Conservation (phyloP, 2,888 invertebrate species). For the Candidula unifasciata region DNA sequence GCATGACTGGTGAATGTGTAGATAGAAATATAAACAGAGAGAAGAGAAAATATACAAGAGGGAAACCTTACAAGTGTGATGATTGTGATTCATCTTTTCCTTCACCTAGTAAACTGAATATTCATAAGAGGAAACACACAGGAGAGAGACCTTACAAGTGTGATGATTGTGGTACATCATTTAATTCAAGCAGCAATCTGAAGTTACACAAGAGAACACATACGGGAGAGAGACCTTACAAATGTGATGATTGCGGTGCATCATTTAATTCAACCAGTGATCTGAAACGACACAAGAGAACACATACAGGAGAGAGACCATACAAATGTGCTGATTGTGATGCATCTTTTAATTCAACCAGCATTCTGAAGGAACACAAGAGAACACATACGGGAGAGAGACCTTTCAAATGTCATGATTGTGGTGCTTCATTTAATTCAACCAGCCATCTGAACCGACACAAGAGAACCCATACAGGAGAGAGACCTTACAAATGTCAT, state of each 20-base stretch:
- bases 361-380: not conserved
- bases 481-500: constrained; percentile 3
- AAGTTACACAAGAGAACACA: no score
- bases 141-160: no score
- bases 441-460: not conserved
- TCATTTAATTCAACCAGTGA: not conserved
- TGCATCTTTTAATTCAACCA: not conserved
- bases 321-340: constrained; percentile 2
- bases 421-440: not conserved
- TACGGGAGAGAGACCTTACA: not conserved
- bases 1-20: no score
- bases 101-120: no score
- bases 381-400: not conserved
- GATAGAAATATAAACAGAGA: no score
- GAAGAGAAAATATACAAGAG: no score
- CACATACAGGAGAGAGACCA: not conserved
- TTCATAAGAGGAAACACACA: no score
- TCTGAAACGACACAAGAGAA: not conserved
- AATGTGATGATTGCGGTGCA: not conserved
- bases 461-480: not conserved
- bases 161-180: no score
- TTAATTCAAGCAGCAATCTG: no score
- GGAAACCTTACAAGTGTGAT: no score
- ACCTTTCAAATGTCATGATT: not conserved
- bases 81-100: no score